phyloP scores from a whole-genome alignment of 1,140 invertebrate genomes.

The Drepana arcuata region DNA sequence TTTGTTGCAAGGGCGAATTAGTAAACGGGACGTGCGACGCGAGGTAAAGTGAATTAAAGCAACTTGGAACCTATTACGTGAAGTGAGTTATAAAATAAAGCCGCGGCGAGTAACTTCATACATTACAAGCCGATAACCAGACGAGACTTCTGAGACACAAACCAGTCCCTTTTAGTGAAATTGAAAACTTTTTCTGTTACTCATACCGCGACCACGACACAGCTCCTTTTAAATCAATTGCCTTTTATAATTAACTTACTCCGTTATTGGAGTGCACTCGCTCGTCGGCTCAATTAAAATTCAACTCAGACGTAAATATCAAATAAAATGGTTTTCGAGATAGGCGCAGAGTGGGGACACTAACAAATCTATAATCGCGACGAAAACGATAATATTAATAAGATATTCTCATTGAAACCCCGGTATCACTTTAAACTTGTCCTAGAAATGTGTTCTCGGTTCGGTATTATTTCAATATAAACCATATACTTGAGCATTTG shows the following conservation, averaged over 20 bases:
- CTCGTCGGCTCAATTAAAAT: slow-evolving; percentile 57
- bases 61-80: slow-evolving; percentile 59
- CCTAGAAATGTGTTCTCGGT: too few relatives aligned
- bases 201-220: slow-evolving; percentile 60
- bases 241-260: slow-evolving; percentile 70
- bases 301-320: slow-evolving; percentile 55
- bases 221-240: slow-evolving; percentile 69
- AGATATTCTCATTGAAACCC: too few relatives aligned
- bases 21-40: slow-evolving; percentile 29
- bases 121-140: slow-evolving; percentile 72
- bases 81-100: slow-evolving; percentile 71
- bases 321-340: slow-evolving; percentile 40
- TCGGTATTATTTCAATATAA: too few relatives aligned
- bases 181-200: slow-evolving; percentile 73
- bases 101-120: slow-evolving; percentile 65
- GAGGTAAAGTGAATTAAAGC: slow-evolving; percentile 53
- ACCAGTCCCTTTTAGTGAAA: slow-evolving; percentile 74
- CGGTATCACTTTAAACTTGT: too few relatives aligned
- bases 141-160: slow-evolving; percentile 71
- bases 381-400: too few relatives aligned
- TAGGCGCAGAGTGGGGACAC: slow-evolving; percentile 18
- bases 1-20: slow-evolving; percentile 35
- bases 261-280: slow-evolving; percentile 61
- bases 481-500: too few relatives aligned
- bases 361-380: too few relatives aligned